Percentiles rank a stretch among this genome's conserved stretches.
Evolutionary conservation across 2,113 vertebrate species (phyloP).

Genomic region (Eonycteris spelaea): DNA sequence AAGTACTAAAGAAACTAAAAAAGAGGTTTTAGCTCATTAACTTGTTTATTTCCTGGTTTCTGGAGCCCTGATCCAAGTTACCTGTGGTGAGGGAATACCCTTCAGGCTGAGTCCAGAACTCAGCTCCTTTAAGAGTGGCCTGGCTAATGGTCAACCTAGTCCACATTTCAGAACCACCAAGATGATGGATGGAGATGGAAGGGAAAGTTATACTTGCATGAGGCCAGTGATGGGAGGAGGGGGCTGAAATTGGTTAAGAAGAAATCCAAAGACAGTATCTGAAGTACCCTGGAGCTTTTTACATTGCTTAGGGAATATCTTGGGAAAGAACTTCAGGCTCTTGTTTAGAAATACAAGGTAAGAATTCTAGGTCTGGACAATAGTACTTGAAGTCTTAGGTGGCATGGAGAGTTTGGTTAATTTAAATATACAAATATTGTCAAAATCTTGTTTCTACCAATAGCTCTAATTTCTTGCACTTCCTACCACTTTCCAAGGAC

Average conservation of each 20-base stretch:
- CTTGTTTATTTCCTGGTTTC: slow-evolving; percentile 88
- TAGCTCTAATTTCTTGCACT: neutral
- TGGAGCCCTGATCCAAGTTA: slow-evolving; percentile 80
- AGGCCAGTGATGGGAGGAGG: neutral
- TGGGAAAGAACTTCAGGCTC: neutral
- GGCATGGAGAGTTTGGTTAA: neutral
- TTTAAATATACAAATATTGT: neutral
- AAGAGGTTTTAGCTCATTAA: slow-evolving; percentile 86
- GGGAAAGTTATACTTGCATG: neutral
- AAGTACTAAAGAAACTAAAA: neutral
- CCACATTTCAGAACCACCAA: neutral
- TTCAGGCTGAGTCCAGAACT: neutral
- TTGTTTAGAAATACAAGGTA: neutral
- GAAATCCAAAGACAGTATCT: neutral
- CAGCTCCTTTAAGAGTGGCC: neutral
- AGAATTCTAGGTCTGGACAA: neutral
- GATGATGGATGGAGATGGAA: neutral
- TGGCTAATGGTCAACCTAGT: neutral
- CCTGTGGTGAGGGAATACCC: slow-evolving; percentile 69
- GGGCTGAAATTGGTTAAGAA: neutral
- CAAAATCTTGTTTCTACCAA: neutral
- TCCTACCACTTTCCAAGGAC: neutral
- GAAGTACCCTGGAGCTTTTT: neutral
- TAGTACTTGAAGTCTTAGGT: neutral
- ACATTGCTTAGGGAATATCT: neutral